These are phyloP conservation scores for Cirrhinus molitorella DNA, from an alignment of 2,797 vertebrate genomes.

Conservation along the genomic window DNA sequence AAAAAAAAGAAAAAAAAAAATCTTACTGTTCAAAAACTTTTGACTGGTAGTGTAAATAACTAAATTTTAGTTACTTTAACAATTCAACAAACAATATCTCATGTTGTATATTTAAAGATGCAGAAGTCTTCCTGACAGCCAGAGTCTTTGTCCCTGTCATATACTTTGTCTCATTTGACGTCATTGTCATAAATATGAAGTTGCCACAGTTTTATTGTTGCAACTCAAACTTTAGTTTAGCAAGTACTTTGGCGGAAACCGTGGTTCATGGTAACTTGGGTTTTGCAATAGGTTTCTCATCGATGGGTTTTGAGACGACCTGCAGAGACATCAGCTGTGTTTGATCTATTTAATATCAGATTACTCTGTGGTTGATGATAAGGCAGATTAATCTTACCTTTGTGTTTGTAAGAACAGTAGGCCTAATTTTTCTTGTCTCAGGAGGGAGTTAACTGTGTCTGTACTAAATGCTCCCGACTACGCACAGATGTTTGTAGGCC, in stretches of 20 bases:
- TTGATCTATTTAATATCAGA: constrained; percentile 1
- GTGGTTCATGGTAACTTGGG: neutral
- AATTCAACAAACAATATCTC: neutral
- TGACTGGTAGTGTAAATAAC: too few species aligned
- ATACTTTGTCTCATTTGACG: neutral
- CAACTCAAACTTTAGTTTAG: neutral
- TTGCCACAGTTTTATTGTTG: neutral
- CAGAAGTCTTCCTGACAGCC: neutral
- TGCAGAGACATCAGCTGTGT: neutral
- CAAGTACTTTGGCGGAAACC: neutral
- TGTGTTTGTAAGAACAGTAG: neutral
- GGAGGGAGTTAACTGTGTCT: neutral
- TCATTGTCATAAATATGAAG: neutral
- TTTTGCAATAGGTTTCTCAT: neutral
- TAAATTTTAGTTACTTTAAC: too few species aligned
- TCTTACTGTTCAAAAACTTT: too few species aligned
- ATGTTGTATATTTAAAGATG: neutral
- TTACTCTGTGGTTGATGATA: constrained; percentile 15
- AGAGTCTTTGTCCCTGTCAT: neutral
- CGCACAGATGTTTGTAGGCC: constrained; percentile 7
- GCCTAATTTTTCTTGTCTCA: neutral
- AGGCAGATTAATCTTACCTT: constrained; percentile 4
- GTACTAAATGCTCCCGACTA: neutral
- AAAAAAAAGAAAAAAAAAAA: too few species aligned
- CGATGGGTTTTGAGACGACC: neutral